Base-by-base conservation (phyloP, 2,888 invertebrate species). In the Eupithecia pulchellata region DNA sequence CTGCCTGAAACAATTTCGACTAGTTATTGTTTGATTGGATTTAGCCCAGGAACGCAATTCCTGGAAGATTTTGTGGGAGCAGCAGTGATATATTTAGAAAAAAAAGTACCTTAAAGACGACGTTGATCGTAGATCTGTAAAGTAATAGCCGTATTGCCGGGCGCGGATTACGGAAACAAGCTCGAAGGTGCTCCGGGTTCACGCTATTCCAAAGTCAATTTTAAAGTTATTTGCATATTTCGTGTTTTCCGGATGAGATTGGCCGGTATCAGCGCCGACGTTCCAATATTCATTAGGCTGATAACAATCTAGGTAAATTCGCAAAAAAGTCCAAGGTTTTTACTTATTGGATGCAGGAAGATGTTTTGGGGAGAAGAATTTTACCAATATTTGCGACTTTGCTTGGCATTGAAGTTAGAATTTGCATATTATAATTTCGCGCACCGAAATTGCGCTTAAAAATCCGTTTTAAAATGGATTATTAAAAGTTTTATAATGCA, bases 171-270 rank as follows among this genome's bases (percentile, higher is more conserved):
- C 71, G 72, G 39, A 70, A 75, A 74, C 74, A 77, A 75, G 75
- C 71, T 76, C 47, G 34, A 76, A 76, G 75, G 74, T 69, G 75
- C 73, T 74, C 65, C 69, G 80, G 79, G 77, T 84, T 78, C 71
- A 74, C 69, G 80, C 79, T 77, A 82, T 84, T 84, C 80, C 83
- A 76, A 85, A 89, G 87, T 86, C 84, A 87, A 89, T 89, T 88
- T 88, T 84, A 86, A 88, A 88, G 83, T 83, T 83, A 88, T 89
- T 89, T 87, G 86, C 89, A 89, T 90, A 89, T 88, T 89, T 86
- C 82, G 83, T 86, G 83, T 86, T 87, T 85, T 82, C 83, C 82
- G 76, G 75, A 74, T 79, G 79, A 81, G 79, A 77, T 79, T 80
- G 79, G 79, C 72, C 75, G 75, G 71, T 75, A 75, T 79, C 74